Base-by-base conservation (phyloP, 2,797 vertebrate species). In the Phrynocephalus vlangalii region DNA sequence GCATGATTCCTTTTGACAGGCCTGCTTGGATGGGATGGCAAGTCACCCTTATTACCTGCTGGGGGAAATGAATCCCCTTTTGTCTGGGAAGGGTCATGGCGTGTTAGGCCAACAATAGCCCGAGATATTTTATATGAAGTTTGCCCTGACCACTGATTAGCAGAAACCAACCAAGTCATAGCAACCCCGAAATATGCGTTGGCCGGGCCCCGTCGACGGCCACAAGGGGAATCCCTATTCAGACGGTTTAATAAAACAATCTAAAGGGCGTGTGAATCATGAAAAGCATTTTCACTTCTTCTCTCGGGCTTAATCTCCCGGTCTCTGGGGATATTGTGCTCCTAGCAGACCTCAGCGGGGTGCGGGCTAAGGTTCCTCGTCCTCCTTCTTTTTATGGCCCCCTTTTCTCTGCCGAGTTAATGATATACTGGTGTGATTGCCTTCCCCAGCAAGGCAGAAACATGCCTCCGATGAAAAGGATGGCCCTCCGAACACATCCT, bases 251-350 rank as follows among this genome's bases (percentile, higher is more conserved):
- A 98, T 99, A 98, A 98, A 98, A 98, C 98, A 98, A 99, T 98
- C 97, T 98, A 98, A 98, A 99, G 98, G 98, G 98, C 98, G 98
- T 99, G 99, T 99, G 99, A 99, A 99, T 98, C 96, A 98, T 98
- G 98, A 97, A 98, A 98, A 98, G 98, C 98, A 97, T 97, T 98
- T 98, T 98, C 98, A 97, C 98, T 99, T 97, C 67, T 98, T 98
- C 98, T 98, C 98, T 98, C 97, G 97, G 97, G 98, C 98, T 98
- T 99, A 99, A 99, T 99, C 98, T 99, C 97, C 98, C 98, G 97
- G 97, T 98, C 97, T 97, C 97, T 92, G 97, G 98, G 52, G 98
- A 99, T 98, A 99, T 99, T 99, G 98, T 99, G 97, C 96, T 98
- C 95, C 15, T 95, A 97, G 98, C 97, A 96, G 96, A 94, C 96